Evolutionary conservation across 2,113 vertebrate genomes (phyloP).

Genomic region (Nestor notabilis): DNA sequence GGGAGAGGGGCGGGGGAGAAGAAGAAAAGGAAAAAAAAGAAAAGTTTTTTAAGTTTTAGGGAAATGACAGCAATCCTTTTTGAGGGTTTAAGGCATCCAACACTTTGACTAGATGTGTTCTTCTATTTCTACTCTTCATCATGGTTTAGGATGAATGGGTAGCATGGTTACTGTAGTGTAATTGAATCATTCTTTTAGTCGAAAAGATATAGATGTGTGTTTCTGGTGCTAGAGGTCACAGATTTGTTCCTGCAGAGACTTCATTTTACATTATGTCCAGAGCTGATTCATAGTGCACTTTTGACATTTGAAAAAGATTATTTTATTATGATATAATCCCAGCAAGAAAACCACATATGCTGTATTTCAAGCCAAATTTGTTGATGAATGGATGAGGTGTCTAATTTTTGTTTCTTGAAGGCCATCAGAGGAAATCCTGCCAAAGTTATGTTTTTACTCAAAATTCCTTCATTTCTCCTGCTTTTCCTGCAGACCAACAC

Average conservation of each 20-base stretch:
- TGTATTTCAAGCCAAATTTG: constrained; percentile 6
- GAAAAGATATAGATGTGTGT: neutral
- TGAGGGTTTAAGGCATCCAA: neutral
- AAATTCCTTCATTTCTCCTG: neutral
- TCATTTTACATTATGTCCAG: neutral
- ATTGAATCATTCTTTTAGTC: neutral
- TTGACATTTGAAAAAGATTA: neutral
- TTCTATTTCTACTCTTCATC: neutral
- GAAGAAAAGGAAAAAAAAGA: neutral
- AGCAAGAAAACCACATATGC: neutral
- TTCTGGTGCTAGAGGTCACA: neutral
- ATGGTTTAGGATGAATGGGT: neutral
- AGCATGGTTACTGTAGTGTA: neutral
- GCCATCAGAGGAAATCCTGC: neutral
- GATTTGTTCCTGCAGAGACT: neutral
- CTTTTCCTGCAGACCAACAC: neutral
- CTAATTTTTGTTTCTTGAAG: constrained; percentile 23
- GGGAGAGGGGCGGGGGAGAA: neutral
- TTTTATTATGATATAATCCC: neutral
- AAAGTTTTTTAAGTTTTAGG: neutral
- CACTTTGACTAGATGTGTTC: neutral
- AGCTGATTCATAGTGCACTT: neutral
- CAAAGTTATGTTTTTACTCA: constrained; percentile 7
- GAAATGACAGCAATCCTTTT: neutral
- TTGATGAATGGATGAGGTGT: neutral